These are phyloP conservation scores for Acyrthosiphon pisum DNA, from an alignment of 1,140 invertebrate genomes.

Conservation along the genomic window DNA sequence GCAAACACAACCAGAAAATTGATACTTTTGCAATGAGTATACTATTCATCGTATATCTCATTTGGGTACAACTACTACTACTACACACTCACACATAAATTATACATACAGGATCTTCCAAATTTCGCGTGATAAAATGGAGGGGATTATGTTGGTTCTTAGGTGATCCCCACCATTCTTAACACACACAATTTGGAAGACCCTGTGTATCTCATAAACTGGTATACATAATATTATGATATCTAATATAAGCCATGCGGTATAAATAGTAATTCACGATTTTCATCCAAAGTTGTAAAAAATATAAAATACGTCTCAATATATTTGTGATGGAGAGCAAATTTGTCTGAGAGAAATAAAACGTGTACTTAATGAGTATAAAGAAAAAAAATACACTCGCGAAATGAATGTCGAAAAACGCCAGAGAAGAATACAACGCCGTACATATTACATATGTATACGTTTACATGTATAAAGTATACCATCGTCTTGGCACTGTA, in stretches of 20 bases:
- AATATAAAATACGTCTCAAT: neutral
- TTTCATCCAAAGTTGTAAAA: neutral
- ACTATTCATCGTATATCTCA: neutral
- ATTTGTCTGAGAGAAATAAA: neutral
- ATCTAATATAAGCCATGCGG: neutral
- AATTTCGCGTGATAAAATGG: neutral
- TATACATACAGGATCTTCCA: neutral
- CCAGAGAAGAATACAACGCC: neutral
- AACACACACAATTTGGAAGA: neutral
- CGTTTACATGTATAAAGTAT: constrained; percentile 8
- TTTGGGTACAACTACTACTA: neutral
- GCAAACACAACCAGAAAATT: neutral
- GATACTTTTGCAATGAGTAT: neutral
- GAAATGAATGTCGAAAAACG: neutral
- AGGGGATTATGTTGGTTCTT: neutral
- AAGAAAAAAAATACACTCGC: neutral
- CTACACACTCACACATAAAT: neutral
- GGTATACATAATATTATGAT: neutral
- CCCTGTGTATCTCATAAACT: neutral
- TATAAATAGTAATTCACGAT: neutral
- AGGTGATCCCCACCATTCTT: neutral
- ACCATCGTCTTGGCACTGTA: neutral
- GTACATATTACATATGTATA: neutral
- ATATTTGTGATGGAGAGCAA: neutral
- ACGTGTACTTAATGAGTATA: neutral